Evolutionary conservation across 2,888 invertebrate species (phyloP).

Genomic region (Myathropa florea): DNA sequence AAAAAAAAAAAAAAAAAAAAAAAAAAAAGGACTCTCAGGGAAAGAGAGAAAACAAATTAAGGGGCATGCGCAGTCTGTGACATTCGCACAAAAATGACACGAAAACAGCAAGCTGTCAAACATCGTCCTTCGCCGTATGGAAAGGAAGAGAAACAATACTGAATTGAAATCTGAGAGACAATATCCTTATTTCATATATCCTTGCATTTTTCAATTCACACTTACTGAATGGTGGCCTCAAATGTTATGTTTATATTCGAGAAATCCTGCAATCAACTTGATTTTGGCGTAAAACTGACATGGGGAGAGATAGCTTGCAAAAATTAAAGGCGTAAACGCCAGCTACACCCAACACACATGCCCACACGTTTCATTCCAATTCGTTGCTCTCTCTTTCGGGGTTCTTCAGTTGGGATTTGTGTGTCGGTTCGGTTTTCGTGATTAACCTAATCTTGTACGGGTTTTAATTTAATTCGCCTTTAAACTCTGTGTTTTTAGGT

Average conservation of each 20-base stretch:
- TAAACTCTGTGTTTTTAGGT: background rate
- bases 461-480: slow-evolving; percentile 18
- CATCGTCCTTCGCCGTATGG: slow-evolving; percentile 33
- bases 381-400: slow-evolving; percentile 48
- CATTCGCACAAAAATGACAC: slow-evolving; percentile 54
- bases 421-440: slow-evolving; percentile 70
- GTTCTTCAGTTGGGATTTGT: slow-evolving; percentile 65
- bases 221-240: background rate
- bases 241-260: background rate
- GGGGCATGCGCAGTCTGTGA: slow-evolving; percentile 41
- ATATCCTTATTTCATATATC: background rate
- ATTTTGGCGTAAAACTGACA: background rate
- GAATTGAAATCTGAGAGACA: slow-evolving; percentile 29
- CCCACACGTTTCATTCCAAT: slow-evolving; percentile 52
- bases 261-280: background rate
- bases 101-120: slow-evolving; percentile 50
- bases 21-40: background rate
- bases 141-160: slow-evolving; percentile 37
- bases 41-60: background rate
- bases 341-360: background rate
- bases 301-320: background rate
- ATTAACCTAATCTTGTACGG: slow-evolving; percentile 32
- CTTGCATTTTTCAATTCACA: background rate
- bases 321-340: background rate
- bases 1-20: no score